These are phyloP conservation scores for Diachasmimorpha longicaudata DNA, from an alignment of 1,140 invertebrate genomes.

Conservation along the genomic window DNA sequence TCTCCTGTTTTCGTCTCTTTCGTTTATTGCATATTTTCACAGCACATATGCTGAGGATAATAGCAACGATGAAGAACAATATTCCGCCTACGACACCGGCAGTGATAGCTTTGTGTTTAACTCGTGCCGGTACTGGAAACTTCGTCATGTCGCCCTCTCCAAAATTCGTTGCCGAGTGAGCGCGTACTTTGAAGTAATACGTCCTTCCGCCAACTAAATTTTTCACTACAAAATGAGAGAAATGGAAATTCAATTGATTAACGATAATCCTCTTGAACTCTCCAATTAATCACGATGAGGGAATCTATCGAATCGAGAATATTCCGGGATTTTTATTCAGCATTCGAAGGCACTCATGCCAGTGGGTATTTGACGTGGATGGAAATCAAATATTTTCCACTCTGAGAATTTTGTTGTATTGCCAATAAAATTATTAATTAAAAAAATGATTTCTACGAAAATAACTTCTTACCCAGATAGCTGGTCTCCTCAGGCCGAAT, in stretches of 20 bases:
- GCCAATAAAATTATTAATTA: not conserved
- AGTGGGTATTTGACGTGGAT: too few species aligned
- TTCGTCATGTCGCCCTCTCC: slow-evolving; percentile 84
- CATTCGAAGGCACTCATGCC: too few species aligned
- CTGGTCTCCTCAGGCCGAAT: slow-evolving; percentile 87
- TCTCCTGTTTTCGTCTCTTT: slow-evolving; percentile 95
- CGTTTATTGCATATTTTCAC: slow-evolving; percentile 97
- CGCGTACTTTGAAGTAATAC: slow-evolving; percentile 88
- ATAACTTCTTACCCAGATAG: slow-evolving; percentile 74
- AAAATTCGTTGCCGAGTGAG: slow-evolving; percentile 82
- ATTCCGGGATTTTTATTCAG: too few species aligned
- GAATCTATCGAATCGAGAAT: too few species aligned
- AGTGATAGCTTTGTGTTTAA: slow-evolving; percentile 92
- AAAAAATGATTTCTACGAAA: too few species aligned
- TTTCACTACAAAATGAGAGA: slow-evolving; percentile 72
- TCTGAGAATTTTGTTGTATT: too few species aligned
- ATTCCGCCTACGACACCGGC: slow-evolving; percentile 93
- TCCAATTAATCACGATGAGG: too few species aligned
- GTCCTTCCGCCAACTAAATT: slow-evolving; percentile 87
- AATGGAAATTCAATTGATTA: not conserved
- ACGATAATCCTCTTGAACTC: too few species aligned
- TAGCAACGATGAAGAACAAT: slow-evolving; percentile 94
- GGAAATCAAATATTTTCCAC: too few species aligned
- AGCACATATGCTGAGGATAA: slow-evolving; percentile 93
- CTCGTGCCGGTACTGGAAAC: slow-evolving; percentile 84